Conservation (phyloP, 2,113 vertebrate species). For the Lophura nycthemera region DNA sequence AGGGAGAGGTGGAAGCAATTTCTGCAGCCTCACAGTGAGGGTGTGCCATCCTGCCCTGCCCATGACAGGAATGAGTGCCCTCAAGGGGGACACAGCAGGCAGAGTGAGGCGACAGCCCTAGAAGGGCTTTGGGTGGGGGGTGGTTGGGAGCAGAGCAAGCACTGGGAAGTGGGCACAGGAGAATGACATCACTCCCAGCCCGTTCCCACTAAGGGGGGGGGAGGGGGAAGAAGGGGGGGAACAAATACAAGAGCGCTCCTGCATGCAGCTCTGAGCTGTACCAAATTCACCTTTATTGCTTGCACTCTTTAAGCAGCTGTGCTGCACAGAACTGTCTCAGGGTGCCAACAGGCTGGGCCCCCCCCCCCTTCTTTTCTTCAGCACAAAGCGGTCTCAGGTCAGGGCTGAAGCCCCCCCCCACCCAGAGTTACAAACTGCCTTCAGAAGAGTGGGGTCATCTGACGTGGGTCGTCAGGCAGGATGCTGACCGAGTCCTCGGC, state of each 20-base stretch:
- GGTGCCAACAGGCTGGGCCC: fast-evolving
- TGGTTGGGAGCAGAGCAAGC: fast-evolving
- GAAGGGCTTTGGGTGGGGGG: too few relatives aligned
- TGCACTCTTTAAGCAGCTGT: fast-evolving
- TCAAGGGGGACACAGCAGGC: neutral
- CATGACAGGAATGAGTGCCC: fast-evolving
- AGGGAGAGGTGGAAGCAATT: neutral
- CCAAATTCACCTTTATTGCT: conserved; percentile 1
- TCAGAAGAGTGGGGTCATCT: conserved; percentile 91
- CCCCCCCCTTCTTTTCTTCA: neutral
- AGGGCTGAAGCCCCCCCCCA: fast-evolving
- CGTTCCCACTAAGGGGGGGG: too few relatives aligned
- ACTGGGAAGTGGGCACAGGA: too few relatives aligned
- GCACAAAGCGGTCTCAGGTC: fast-evolving
- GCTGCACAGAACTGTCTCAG: neutral
- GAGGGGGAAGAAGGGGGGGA: too few relatives aligned
- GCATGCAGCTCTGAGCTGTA: fast-evolving
- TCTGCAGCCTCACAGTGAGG: neutral
- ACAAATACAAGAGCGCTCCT: fast-evolving
- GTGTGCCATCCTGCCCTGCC: neutral
- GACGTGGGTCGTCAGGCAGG: conserved; percentile 93
- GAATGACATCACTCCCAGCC: neutral
- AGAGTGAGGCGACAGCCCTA: too few relatives aligned
- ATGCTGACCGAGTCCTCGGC: conserved; percentile 95
- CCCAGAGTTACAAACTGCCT: fast-evolving